Conservation (phyloP, 2,888 invertebrate genomes). For the Ennomos erosarius region DNA sequence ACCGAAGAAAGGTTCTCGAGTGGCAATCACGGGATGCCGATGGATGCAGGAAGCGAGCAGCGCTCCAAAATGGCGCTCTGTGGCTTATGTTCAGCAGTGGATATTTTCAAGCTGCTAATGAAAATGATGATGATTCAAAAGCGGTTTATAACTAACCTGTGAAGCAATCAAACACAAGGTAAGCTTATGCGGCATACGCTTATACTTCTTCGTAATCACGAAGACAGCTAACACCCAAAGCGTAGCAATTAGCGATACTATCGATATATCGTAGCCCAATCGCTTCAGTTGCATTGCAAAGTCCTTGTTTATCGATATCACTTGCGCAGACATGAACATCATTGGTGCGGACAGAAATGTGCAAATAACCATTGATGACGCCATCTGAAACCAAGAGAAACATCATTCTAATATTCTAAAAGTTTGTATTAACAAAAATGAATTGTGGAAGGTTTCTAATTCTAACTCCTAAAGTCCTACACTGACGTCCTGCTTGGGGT, state of each 20-base stretch:
- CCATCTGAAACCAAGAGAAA: constrained; percentile 86
- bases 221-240: constrained; percentile 92
- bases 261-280: constrained; percentile 94
- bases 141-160: constrained; percentile 87
- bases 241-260: constrained; percentile 90
- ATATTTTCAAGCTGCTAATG: too few relatives aligned
- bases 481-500: too few relatives aligned
- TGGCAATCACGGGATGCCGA: too few relatives aligned
- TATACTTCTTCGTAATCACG: constrained; percentile 89
- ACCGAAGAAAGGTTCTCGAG: too few relatives aligned
- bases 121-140: too few relatives aligned
- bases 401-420: too few relatives aligned
- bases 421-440: too few relatives aligned
- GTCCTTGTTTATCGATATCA: constrained; percentile 93
- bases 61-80: too few relatives aligned
- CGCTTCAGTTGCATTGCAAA: constrained; percentile 91
- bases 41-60: too few relatives aligned
- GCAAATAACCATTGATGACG: constrained; percentile 97
- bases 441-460: too few relatives aligned
- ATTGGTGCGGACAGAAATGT: constrained; percentile 97
- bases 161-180: constrained; percentile 92
- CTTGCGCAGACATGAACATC: constrained; percentile 97
- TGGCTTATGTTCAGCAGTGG: too few relatives aligned
- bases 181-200: constrained; percentile 92
- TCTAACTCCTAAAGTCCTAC: too few relatives aligned